Evolutionary conservation across 1,140 invertebrate species (phyloP).

Genomic region (Trigoniulus corallinus): DNA sequence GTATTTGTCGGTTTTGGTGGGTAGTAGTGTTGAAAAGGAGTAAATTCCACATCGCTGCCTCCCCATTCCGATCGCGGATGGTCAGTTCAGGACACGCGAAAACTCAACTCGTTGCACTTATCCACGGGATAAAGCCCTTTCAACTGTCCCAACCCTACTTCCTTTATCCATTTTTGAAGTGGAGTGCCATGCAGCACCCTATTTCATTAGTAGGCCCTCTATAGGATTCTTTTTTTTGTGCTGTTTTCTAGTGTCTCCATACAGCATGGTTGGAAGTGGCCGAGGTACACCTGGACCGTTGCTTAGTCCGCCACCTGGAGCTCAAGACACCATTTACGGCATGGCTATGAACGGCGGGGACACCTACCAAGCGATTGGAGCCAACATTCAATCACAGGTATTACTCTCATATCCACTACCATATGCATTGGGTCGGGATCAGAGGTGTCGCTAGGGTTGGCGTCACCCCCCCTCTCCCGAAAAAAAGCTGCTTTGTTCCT

Average conservation of each 20-base stretch:
- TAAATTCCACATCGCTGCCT: too few species aligned
- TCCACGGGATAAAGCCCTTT: too few species aligned
- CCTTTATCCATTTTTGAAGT: too few species aligned
- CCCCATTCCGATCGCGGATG: too few species aligned
- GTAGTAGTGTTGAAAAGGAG: too few species aligned
- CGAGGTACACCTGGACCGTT: constrained; percentile 66
- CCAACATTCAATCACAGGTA: constrained; percentile 20
- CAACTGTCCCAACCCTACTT: too few species aligned
- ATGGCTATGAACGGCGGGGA: constrained; percentile 57
- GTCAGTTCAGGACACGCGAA: too few species aligned
- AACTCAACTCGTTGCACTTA: too few species aligned
- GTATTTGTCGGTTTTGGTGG: too few species aligned
- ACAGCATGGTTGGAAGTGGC: constrained; percentile 65
- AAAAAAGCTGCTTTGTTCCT: too few species aligned
- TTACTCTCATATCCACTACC: background rate
- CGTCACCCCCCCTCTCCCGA: too few species aligned
- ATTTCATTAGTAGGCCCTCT: background rate
- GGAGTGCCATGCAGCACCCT: background rate
- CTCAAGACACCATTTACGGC: constrained; percentile 65
- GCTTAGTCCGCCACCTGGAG: constrained; percentile 70
- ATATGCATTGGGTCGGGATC: background rate
- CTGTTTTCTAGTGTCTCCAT: constrained; percentile 20
- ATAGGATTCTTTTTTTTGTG: background rate
- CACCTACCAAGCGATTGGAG: constrained; percentile 27
- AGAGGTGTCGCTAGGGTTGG: too few species aligned